phyloP scores from a whole-genome alignment of 2,888 invertebrate species.

The Cacoxenus indagator region DNA sequence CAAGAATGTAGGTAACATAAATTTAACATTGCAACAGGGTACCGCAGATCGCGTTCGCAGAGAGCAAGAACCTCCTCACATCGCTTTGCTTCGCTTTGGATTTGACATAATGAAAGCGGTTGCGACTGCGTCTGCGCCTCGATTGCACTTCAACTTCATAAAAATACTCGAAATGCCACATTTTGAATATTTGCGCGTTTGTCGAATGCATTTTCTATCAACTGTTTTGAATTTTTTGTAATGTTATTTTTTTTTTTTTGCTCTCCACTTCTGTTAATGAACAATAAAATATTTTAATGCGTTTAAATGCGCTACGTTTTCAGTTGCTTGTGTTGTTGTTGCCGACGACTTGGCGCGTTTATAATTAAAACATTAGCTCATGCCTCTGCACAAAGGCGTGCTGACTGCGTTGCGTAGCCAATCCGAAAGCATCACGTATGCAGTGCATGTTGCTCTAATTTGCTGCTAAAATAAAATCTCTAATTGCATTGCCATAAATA shows the following conservation, averaged over 20 bases:
- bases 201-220: not conserved
- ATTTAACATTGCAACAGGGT: conserved; percentile 29
- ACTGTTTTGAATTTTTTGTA: not conserved
- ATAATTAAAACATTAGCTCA: conserved; percentile 18
- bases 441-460: conserved; percentile 41
- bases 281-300: not conserved
- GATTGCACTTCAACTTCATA: not conserved
- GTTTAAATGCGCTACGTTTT: not conserved
- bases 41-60: too few species aligned
- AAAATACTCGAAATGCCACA: not conserved
- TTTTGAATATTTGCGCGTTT: conserved; percentile 9
- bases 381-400: not conserved
- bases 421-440: conserved; percentile 23
- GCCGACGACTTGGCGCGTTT: not conserved
- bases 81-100: not conserved
- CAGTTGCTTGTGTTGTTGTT: not conserved
- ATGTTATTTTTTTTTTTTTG: not conserved
- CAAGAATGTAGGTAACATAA: conserved; percentile 27
- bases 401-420: too few species aligned
- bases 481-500: conserved; percentile 15
- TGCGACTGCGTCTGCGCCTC: too few species aligned
- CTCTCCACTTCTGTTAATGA: not conserved
- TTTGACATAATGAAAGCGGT: conserved; percentile 15
- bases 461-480: conserved; percentile 35
- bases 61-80: too few species aligned